A percentile compares a stretch with the other conserved stretches of the same genome.
phyloP scores from a whole-genome alignment of 2,888 invertebrate genomes.

The Megamerina dolium region DNA sequence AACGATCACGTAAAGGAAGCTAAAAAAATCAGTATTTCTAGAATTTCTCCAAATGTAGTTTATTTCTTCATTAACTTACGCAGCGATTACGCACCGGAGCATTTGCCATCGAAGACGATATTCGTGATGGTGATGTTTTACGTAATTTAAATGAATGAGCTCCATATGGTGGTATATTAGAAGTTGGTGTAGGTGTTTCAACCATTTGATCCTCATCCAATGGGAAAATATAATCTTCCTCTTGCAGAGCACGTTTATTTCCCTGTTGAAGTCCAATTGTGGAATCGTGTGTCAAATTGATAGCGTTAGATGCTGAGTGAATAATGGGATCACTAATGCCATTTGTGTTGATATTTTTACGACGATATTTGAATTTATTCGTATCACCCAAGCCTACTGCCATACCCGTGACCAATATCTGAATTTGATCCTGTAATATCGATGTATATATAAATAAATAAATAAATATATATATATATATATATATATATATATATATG shows the following conservation, averaged over 20 bases:
- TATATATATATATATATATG: too few relatives aligned
- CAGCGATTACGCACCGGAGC: conserved; percentile 7
- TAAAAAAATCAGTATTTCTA: too few relatives aligned
- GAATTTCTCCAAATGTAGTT: too few relatives aligned
- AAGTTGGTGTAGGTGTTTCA: conserved; percentile 37
- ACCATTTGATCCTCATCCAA: conserved; percentile 69
- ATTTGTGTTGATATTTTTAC: conserved; percentile 17
- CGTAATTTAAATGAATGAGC: conserved; percentile 50
- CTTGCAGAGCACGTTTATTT: conserved; percentile 45
- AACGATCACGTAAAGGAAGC: conserved; percentile 45
- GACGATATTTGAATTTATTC: conserved; percentile 52
- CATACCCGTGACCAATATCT: conserved; percentile 67
- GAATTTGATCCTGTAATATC: conserved; percentile 57
- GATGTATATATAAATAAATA: neutral
- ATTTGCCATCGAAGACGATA: conserved; percentile 25
- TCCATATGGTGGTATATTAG: conserved; percentile 37
- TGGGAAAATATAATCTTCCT: conserved; percentile 77
- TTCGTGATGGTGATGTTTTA: conserved; percentile 54
- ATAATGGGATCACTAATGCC: conserved; percentile 12
- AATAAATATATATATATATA: neutral
- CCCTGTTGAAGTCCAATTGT: conserved; percentile 15
- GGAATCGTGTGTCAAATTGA: conserved; percentile 2
- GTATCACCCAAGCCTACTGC: conserved; percentile 68
- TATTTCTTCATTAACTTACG: conserved; percentile 13
- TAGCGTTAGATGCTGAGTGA: neutral